A percentile compares a stretch with the other conserved stretches of the same genome.
phyloP scores from a whole-genome alignment of 2,888 invertebrate genomes.

The Dichetophora obliterata region DNA sequence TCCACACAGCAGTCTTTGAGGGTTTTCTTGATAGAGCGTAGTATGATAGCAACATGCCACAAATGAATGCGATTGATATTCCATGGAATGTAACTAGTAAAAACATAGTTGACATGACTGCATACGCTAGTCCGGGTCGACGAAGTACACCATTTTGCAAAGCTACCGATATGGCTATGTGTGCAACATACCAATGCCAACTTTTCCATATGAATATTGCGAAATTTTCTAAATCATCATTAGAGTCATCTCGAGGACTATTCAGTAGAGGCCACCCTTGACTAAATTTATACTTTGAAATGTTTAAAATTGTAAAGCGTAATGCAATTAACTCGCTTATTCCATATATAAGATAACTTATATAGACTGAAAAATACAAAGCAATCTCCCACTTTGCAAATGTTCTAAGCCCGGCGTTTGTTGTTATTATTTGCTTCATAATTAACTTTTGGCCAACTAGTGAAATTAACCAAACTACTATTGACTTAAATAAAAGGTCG shows the following conservation, averaged over 20 bases:
- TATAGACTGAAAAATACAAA: slow-evolving; percentile 63
- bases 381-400: slow-evolving; percentile 55
- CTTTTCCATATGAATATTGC: slow-evolving; percentile 58
- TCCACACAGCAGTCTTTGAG: slow-evolving; percentile 59
- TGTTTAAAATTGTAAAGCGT: slow-evolving; percentile 55
- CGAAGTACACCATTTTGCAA: slow-evolving; percentile 49
- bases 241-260: slow-evolving; percentile 63
- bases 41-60: slow-evolving; percentile 57
- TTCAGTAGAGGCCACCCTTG: slow-evolving; percentile 62
- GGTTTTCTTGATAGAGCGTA: slow-evolving; percentile 51
- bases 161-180: slow-evolving; percentile 54
- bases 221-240: slow-evolving; percentile 66
- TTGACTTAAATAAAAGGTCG: no score
- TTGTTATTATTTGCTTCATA: neutral
- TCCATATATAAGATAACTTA: slow-evolving; percentile 62
- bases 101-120: slow-evolving; percentile 56
- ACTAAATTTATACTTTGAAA: slow-evolving; percentile 56
- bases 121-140: slow-evolving; percentile 53
- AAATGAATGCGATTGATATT: slow-evolving; percentile 52
- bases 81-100: slow-evolving; percentile 52
- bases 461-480: no score
- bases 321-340: slow-evolving; percentile 57
- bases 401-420: slow-evolving; percentile 12
- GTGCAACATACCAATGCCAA: slow-evolving; percentile 64
- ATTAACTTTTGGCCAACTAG: neutral